Evolutionary conservation across 2,888 invertebrate species (phyloP), one percentile per base, ranked within the genome.

Genomic region (Prostheceraeus crozeri): DNA sequence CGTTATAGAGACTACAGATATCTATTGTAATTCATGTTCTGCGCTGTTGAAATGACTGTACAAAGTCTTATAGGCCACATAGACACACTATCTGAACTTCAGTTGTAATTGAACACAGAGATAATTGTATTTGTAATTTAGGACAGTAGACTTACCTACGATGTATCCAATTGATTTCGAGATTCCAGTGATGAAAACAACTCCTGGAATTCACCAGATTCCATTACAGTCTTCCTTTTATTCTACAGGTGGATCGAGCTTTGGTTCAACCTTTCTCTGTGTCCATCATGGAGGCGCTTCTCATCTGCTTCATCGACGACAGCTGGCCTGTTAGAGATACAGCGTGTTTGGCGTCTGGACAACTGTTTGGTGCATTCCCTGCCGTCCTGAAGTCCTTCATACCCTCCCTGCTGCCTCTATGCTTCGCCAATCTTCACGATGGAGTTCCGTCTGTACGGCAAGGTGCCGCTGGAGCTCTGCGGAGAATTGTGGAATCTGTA

Each of bases 271-370:
- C 78, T 0, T 70, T 73, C 65, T 77, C 80, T n/a, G 65, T 70
- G 21, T 65, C 63, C 27, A 69, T 81, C 4, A 66, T 81, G 36
- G 72, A 76, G 51, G 77, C 80, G 1, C 69, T 81, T 11, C 65
- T 79, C 16, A 68, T 72, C 1, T 81, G 80, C 65, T 80, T 81
- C 67, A 72, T 73, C 64, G 81, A 81, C 71, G 79, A 80, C 55
- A 80, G 79, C 66, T 81, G 81, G 81, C 80, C 81, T 59, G 81
- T 81, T 14, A 68, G 81, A 67, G 81, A 81, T 73, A 33, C 62
- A 19, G 61, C 61, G 25, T 61, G 61, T 55, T 16, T 61, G 16
- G 35, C 61, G 4, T 23, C 16, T 14, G 61, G 61, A 10, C 28
- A 35, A 1, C 54, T 61, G 6, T 27, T 55, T n/a, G 1, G 52